A percentile compares a stretch with the other conserved stretches of the same genome.
These are phyloP conservation scores for Scomber scombrus DNA, from an alignment of 2,113 vertebrate species.

Conservation along the genomic window DNA sequence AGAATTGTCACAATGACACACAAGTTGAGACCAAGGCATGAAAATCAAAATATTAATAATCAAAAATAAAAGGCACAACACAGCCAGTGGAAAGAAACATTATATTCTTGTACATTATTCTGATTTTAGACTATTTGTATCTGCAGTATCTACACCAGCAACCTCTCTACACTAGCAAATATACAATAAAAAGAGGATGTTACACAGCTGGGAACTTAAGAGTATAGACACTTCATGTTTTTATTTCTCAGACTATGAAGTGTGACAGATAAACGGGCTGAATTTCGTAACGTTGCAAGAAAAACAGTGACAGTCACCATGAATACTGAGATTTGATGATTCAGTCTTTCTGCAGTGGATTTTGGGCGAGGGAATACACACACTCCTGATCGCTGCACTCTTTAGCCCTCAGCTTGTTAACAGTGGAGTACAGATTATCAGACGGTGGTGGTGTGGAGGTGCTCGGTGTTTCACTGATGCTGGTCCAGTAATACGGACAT, in stretches of 20 bases:
- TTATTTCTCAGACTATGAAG: neutral
- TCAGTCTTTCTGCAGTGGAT: neutral
- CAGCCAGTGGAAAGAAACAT: neutral
- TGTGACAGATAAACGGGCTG: neutral
- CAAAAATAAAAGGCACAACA: neutral
- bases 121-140: no score
- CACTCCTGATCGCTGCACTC: neutral
- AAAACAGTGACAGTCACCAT: no score
- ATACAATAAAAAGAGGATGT: no score
- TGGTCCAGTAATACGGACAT: neutral
- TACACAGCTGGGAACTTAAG: no score
- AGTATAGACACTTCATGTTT: no score
- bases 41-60: no score
- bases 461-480: neutral
- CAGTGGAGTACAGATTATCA: neutral
- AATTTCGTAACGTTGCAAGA: neutral
- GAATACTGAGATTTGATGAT: neutral
- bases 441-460: neutral
- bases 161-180: no score
- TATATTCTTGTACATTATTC: no score
- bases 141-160: no score
- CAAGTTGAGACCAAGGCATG: no score
- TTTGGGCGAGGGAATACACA: conserved; percentile 1
- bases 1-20: no score
- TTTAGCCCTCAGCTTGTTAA: neutral